These are phyloP conservation scores for Dasysyrphus tricinctus DNA, from an alignment of 2,888 invertebrate species.

Conservation along the genomic window DNA sequence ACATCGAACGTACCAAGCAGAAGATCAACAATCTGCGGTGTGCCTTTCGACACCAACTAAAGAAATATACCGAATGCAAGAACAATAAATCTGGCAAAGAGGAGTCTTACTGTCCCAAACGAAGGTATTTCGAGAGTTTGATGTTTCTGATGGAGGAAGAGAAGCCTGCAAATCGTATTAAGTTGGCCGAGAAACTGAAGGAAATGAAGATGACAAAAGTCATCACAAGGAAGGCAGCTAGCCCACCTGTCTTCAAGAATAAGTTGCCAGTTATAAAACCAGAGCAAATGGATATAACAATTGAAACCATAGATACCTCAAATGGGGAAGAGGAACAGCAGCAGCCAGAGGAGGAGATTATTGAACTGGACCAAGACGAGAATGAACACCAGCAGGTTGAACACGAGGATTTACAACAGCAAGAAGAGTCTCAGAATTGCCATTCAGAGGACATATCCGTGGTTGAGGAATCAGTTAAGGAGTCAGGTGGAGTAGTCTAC, in stretches of 20 bases:
- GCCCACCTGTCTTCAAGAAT: constrained; percentile 43
- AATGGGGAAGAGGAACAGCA: constrained; percentile 74
- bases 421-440: constrained; percentile 65
- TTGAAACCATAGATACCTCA: constrained; percentile 62
- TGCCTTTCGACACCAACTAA: constrained; percentile 82
- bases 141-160: constrained; percentile 83
- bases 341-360: constrained; percentile 75
- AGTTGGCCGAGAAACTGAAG: constrained; percentile 76
- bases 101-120: constrained; percentile 82
- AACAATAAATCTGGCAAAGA: constrained; percentile 81
- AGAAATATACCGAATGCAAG: constrained; percentile 82
- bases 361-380: constrained; percentile 76
- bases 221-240: constrained; percentile 52
- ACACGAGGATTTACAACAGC: constrained; percentile 38
- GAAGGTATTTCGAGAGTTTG: constrained; percentile 82
- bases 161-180: constrained; percentile 77
- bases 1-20: constrained; percentile 83
- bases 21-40: constrained; percentile 83
- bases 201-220: constrained; percentile 63
- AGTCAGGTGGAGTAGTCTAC: constrained; percentile 60
- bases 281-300: constrained; percentile 59
- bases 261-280: constrained; percentile 68
- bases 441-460: constrained; percentile 68
- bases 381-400: constrained; percentile 67
- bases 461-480: constrained; percentile 61